Percentiles rank a stretch among this genome's conserved stretches.
These are phyloP conservation scores for Drosophila repleta DNA, from an alignment of 1,140 invertebrate species.

Conservation along the genomic window DNA sequence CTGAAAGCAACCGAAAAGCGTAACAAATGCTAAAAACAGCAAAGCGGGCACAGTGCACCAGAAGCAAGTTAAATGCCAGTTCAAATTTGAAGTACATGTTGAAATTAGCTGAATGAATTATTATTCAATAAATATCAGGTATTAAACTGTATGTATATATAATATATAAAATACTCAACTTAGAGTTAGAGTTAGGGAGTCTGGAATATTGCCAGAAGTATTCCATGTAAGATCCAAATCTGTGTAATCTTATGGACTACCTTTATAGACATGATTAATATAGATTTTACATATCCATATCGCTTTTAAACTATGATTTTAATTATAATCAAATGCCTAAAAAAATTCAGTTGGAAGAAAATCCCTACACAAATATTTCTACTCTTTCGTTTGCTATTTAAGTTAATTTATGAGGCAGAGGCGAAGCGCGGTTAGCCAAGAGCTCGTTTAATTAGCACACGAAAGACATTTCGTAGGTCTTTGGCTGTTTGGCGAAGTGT, in stretches of 20 bases:
- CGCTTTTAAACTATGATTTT: too few species aligned
- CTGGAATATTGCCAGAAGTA: too few species aligned
- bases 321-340: too few species aligned
- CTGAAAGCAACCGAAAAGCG: conserved; percentile 51
- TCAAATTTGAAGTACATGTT: conserved; percentile 1
- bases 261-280: too few species aligned
- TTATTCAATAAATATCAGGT: background rate
- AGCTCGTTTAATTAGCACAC: conserved; percentile 66
- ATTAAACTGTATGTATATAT: too few species aligned
- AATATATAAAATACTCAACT: too few species aligned
- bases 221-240: too few species aligned
- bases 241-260: too few species aligned
- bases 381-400: conserved; percentile 1
- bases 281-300: too few species aligned
- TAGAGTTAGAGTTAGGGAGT: too few species aligned
- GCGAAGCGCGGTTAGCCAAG: background rate
- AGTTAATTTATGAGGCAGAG: conserved; percentile 47
- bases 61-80: conserved; percentile 4
- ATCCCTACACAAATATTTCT: background rate
- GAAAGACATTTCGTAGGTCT: conserved; percentile 54
- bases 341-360: too few species aligned
- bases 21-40: conserved; percentile 15
- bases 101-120: background rate
- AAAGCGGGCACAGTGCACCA: conserved; percentile 6
- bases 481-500: conserved; percentile 25